These are phyloP conservation scores for Poeciliopsis prolifica DNA, from an alignment of 2,113 vertebrate species.

Conservation along the genomic window DNA sequence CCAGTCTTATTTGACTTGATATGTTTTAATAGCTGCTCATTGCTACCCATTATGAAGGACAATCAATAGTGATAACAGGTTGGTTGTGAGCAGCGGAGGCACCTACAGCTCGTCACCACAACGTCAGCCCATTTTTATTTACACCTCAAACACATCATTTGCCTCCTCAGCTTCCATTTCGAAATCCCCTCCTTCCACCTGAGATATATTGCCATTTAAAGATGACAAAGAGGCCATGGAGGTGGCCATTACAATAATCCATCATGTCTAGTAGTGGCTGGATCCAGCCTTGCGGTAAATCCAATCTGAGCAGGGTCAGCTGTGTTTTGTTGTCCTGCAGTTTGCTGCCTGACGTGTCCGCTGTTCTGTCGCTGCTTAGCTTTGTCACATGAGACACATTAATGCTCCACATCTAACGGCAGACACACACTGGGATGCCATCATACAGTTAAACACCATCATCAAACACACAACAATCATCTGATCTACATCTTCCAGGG, in stretches of 20 bases:
- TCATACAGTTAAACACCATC: slow-evolving; percentile 25
- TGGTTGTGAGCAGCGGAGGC: slow-evolving; percentile 73
- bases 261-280: slow-evolving; percentile 92
- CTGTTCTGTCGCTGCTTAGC: slow-evolving; percentile 90
- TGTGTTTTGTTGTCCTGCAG: slow-evolving; percentile 81
- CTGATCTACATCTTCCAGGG: too few relatives aligned
- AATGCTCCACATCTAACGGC: slow-evolving; percentile 66
- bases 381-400: slow-evolving; percentile 91
- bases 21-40: slow-evolving; percentile 48
- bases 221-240: slow-evolving; percentile 93
- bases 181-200: slow-evolving; percentile 86
- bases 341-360: slow-evolving; percentile 80
- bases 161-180: slow-evolving; percentile 78
- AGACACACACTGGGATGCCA: slow-evolving; percentile 5
- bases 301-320: slow-evolving; percentile 97
- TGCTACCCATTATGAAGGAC: slow-evolving; percentile 36
- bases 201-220: slow-evolving; percentile 99
- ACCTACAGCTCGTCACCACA: slow-evolving; percentile 62
- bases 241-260: slow-evolving; percentile 96
- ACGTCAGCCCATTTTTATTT: slow-evolving; percentile 87
- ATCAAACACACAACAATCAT: background rate
- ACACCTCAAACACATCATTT: slow-evolving; percentile 89
- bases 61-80: slow-evolving; percentile 53
- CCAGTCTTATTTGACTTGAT: slow-evolving; percentile 16
- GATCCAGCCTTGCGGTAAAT: slow-evolving; percentile 91